Conservation (phyloP, 1,140 invertebrate species). For the Drosophila elegans region DNA sequence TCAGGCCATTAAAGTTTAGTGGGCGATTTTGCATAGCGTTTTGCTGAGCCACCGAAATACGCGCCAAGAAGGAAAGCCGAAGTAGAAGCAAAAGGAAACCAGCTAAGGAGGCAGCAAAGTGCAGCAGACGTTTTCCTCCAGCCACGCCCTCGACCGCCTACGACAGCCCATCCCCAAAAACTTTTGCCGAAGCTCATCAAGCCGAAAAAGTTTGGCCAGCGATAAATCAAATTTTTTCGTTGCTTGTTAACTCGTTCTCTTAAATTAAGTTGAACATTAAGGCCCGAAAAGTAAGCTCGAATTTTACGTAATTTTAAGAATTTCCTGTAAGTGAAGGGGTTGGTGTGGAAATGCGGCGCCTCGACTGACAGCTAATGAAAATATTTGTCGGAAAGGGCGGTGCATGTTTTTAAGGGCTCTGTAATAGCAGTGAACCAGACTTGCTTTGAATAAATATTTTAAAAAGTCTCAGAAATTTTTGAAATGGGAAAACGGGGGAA, state of each 20-base stretch:
- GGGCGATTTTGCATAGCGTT: constrained; percentile 64
- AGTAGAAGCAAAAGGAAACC: constrained; percentile 6
- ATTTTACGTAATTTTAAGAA: constrained; percentile 65
- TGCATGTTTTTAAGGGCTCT: constrained; percentile 4
- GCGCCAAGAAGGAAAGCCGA: constrained; percentile 20
- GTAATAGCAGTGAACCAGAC: constrained; percentile 33
- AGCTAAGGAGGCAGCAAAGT: constrained; percentile 22
- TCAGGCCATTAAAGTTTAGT: constrained; percentile 79
- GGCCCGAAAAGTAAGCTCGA: constrained; percentile 19
- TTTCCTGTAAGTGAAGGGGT: neutral
- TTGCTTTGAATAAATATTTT: constrained; percentile 10
- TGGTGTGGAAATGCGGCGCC: constrained; percentile 25
- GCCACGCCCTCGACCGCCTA: constrained; percentile 12
- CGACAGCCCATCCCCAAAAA: constrained; percentile 8
- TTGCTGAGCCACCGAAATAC: constrained; percentile 24
- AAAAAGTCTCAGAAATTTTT: neutral
- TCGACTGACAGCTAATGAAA: constrained; percentile 65
- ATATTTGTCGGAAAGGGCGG: constrained; percentile 40
- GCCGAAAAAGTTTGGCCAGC: constrained; percentile 55
- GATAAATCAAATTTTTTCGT: constrained; percentile 71
- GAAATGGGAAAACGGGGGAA: too few species aligned
- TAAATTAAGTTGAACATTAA: constrained; percentile 77
- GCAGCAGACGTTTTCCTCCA: constrained; percentile 52
- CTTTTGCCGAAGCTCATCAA: constrained; percentile 58
- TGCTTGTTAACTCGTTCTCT: constrained; percentile 76